Base-by-base conservation (phyloP, 2,888 invertebrate species). In the Epistrophella euchroma region DNA sequence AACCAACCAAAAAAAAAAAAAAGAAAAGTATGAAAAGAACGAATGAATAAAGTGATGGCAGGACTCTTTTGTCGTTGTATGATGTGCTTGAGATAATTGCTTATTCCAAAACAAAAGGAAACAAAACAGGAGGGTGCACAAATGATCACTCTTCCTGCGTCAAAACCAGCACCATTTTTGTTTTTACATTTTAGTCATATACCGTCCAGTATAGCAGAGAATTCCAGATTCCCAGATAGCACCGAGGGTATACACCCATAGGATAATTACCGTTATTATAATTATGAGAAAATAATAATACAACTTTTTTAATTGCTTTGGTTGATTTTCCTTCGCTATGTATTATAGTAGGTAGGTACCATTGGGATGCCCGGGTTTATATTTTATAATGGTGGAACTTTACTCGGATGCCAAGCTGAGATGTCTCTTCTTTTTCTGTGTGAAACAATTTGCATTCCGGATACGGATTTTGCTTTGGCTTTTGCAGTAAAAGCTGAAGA, bases 231-330 rank as follows among this genome's bases (percentile, higher is more conserved):
- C 19, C 22, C 37, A 58, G 60, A 56, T 4, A 17, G 25, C 15
- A 25, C 5, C 25, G 7, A 32, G 32, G 6, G 3, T 5, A 45
- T 40, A 62, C 68, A 60, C 56, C 55, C 56, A 68, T 60, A 56
- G 74, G 74, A 71, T 78, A 79, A 74, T 68, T 79, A 71, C 74
- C 68, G 62, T 79, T 70, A 83, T 79, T 74, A 83, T 79, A 83
- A 79, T 83, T 79, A 79, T 79, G 73, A 74, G 70, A 79, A 83
- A 79, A 83, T 79, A 79, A 83, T 78, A 83, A 83, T 79, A 70
- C 74, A 79, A 79, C 47, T 70, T 74, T 78, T 83, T 83, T 83
- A 79, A 83, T 83, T 83, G 79, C 74, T 83, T 79, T 56, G 74
- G 70, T 70, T 74, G 73, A 32, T 64, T 52, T 40, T 50, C 37